Percentiles rank a stretch among this genome's conserved stretches.
These are phyloP conservation scores for Fregata magnificens DNA, from an alignment of 2,113 vertebrate species.

Conservation along the genomic window DNA sequence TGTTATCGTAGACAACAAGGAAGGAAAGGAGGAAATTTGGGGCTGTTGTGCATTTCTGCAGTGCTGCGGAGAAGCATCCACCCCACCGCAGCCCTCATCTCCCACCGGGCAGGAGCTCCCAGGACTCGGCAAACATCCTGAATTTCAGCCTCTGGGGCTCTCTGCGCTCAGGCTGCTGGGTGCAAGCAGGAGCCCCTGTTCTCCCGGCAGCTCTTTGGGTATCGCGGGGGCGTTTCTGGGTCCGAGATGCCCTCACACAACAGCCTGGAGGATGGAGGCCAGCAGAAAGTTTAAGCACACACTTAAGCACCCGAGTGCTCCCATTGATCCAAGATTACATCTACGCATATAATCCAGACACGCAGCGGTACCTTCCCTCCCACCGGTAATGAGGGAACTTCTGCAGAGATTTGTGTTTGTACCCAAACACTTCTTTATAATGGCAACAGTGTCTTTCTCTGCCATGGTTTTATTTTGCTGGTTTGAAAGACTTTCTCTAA, in stretches of 20 bases:
- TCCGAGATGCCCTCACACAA: not conserved
- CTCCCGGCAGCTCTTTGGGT: not conserved
- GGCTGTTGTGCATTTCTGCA: not conserved
- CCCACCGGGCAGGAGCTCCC: not conserved
- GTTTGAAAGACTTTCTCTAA: not conserved
- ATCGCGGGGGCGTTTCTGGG: rapidly evolving
- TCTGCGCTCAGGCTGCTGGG: not conserved
- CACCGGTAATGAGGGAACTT: not conserved
- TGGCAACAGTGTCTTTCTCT: not conserved
- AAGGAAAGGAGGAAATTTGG: not conserved
- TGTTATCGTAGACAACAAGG: rapidly evolving
- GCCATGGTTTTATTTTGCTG: not conserved
- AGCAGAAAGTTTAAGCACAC: not conserved
- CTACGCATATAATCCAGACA: not conserved
- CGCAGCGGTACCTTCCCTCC: rapidly evolving
- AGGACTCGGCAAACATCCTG: not conserved
- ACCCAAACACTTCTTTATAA: not conserved
- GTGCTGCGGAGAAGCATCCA: not conserved
- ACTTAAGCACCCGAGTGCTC: not conserved
- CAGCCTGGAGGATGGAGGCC: not conserved
- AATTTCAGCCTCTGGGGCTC: not conserved
- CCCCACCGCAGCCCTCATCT: not conserved
- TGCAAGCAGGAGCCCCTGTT: rapidly evolving
- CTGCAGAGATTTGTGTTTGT: not conserved
- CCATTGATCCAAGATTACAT: not conserved